These are phyloP conservation scores for Linurgus olivaceus DNA, from an alignment of 2,797 vertebrate species.

Conservation along the genomic window DNA sequence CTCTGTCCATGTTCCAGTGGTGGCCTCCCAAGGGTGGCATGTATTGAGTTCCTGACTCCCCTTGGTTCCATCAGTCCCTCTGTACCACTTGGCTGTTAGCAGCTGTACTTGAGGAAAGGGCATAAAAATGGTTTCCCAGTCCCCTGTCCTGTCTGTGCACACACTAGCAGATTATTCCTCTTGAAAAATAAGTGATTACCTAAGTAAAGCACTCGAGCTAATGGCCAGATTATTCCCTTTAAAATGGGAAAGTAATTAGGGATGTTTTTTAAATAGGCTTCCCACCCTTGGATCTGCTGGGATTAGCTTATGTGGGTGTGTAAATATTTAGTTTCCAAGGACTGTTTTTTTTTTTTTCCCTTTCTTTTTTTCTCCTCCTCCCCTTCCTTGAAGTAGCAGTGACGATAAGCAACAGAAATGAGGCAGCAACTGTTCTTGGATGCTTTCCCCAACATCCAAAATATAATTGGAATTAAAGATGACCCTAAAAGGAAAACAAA, in stretches of 20 bases:
- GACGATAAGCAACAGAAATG: neutral
- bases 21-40: neutral
- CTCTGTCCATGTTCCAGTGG: neutral
- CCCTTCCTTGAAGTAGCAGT: neutral
- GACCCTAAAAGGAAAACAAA: neutral
- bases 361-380: fast-evolving
- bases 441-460: neutral
- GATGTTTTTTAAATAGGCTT: conserved; percentile 22
- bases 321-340: conserved; percentile 66
- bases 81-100: fast-evolving
- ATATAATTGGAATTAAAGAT: conserved; percentile 9
- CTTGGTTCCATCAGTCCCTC: fast-evolving
- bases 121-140: neutral
- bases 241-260: conserved; percentile 46
- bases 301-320: conserved; percentile 15
- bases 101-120: fast-evolving
- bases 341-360: neutral
- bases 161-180: neutral
- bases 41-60: neutral
- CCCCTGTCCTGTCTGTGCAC: neutral
- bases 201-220: neutral
- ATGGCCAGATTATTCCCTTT: conserved; percentile 30
- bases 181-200: neutral
- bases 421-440: neutral
- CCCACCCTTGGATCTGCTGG: conserved; percentile 26